Percentiles rank a stretch among this genome's conserved stretches.
phyloP scores from a whole-genome alignment of 2,888 invertebrate species.

The Drosophila austrosaltans region DNA sequence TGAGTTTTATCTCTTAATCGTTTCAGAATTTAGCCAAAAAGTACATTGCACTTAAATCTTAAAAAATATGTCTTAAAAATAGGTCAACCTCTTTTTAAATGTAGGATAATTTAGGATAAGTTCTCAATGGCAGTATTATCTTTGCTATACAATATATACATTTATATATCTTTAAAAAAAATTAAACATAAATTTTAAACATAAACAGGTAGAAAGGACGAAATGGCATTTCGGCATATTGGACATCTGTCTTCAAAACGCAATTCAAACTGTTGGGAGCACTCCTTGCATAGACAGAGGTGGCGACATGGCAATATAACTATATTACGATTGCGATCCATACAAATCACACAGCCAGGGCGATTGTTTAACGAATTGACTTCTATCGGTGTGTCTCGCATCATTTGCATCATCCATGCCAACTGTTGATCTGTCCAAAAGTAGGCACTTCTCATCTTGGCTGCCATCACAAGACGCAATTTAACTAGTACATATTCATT shows the following conservation, averaged over 20 bases:
- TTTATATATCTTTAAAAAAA: not conserved
- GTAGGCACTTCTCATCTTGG: slow-evolving; percentile 12
- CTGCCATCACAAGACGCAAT: slow-evolving; percentile 14
- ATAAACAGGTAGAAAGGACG: slow-evolving; percentile 37
- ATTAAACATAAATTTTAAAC: slow-evolving; percentile 28
- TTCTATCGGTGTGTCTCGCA: not conserved
- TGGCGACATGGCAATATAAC: slow-evolving; percentile 62
- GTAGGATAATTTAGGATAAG: not conserved
- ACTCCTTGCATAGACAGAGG: slow-evolving; percentile 61
- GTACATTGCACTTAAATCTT: too few species aligned
- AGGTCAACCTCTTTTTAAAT: too few species aligned
- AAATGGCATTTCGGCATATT: slow-evolving; percentile 50
- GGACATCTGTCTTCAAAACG: slow-evolving; percentile 42
- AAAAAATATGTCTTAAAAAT: too few species aligned
- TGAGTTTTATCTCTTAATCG: not conserved
- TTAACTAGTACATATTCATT: slow-evolving; percentile 19
- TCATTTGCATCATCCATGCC: slow-evolving; percentile 23
- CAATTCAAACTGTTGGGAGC: slow-evolving; percentile 31
- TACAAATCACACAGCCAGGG: slow-evolving; percentile 53
- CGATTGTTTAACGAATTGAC: not conserved
- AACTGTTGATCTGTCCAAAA: slow-evolving; percentile 30
- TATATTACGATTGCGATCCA: slow-evolving; percentile 49
- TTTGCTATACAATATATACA: slow-evolving; percentile 1
- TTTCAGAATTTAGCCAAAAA: too few species aligned
- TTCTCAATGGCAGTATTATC: slow-evolving; percentile 20